These are phyloP conservation scores for Neocrepidodera transversa DNA, from an alignment of 2,888 invertebrate species.

Conservation along the genomic window DNA sequence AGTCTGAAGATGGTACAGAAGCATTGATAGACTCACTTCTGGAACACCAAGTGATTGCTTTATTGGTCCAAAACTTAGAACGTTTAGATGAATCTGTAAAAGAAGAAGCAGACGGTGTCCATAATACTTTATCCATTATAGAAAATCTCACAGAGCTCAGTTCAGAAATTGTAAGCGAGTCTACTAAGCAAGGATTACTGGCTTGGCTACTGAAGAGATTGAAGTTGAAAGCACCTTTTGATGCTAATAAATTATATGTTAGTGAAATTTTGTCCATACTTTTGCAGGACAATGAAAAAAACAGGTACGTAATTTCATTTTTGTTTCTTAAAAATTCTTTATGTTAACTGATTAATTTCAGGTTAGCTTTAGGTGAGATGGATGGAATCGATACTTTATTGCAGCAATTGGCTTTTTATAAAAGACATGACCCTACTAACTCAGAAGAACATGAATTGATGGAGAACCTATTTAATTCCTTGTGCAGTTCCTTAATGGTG, in stretches of 20 bases:
- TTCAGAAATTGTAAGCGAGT: constrained; percentile 82
- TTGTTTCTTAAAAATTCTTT: too few species aligned
- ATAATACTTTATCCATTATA: constrained; percentile 86
- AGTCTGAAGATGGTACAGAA: constrained; percentile 90
- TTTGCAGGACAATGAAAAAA: constrained; percentile 87
- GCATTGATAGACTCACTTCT: constrained; percentile 86
- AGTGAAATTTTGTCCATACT: constrained; percentile 96
- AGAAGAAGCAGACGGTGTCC: constrained; percentile 95
- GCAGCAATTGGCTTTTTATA: constrained; percentile 94
- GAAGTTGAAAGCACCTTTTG: constrained; percentile 87
- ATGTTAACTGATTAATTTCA: constrained; percentile 11
- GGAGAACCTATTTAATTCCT: constrained; percentile 97
- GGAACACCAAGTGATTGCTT: constrained; percentile 83
- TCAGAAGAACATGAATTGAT: constrained; percentile 97
- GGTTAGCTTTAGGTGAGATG: constrained; percentile 79
- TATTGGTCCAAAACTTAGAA: constrained; percentile 91
- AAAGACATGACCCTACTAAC: constrained; percentile 89
- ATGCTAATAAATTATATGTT: constrained; percentile 93
- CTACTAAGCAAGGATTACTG: constrained; percentile 89
- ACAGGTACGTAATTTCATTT: constrained; percentile 61
- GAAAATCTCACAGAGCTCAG: constrained; percentile 95
- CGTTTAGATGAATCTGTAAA: constrained; percentile 91
- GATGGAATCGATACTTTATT: constrained; percentile 96
- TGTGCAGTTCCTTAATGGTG: constrained; percentile 93
- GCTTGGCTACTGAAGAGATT: constrained; percentile 92